Evolutionary conservation across 2,113 vertebrate species (phyloP), one percentile per base, ranked within the genome.

Genomic region (Brienomyrus longianalis): DNA sequence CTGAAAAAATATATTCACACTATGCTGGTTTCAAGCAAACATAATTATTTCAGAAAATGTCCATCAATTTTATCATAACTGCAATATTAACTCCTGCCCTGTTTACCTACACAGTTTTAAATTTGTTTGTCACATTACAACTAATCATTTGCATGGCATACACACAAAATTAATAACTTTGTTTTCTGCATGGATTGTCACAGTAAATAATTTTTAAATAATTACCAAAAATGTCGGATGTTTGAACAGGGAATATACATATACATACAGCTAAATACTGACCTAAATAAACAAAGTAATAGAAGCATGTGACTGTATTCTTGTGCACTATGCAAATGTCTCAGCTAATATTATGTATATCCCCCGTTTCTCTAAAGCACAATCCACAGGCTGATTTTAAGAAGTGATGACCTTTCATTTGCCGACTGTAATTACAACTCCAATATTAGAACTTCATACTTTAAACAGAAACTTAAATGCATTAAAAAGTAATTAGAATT

Each of bases 401-500:
- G 35, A 43, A 80, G 74, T 80, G 35, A 80, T 80, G 74, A 80
- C 74, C 35, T 80, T 80, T 80, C 74, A 80, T 80, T 66, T 80
- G 74, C 74, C 17, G 15, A 17, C 35, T 19, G 74, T 80, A 80
- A 80, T 80, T 80, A 80, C 74, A 35, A 15, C 74, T 80, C 35
- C 74, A 80, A 43, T 43, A 80, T 80, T 80, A 80, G 74, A 80
- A 80, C 74, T 35, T 80, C 74, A 80, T 43, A 80, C 74, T 80
- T 77, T 80, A 80, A 80, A 80, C 74, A 80, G 74, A 80, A 80
- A 80, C 35, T 80, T 43, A 80, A 80, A 80, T 43, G 74, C 74
- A 80, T 80, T 80, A 80, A 80, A 80, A 80, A 39, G 74, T 80
- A 80, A 80, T 80, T 80, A 43, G 15, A 80, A 80, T 80, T 80